Conservation (phyloP, 2,797 vertebrate species). For the Phylloscopus collybita region DNA sequence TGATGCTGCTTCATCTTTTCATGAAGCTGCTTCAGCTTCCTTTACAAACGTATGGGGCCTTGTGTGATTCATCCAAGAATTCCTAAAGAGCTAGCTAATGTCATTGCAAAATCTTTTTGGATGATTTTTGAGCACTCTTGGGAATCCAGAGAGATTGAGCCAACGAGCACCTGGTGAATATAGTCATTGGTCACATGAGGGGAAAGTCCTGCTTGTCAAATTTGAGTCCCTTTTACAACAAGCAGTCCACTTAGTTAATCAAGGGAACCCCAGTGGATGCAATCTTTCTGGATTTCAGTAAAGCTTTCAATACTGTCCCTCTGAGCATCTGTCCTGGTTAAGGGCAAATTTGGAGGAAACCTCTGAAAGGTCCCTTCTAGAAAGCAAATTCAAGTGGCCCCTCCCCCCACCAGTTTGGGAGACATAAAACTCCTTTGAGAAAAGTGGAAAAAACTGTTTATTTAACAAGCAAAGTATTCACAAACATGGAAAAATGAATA, state of each 20-base stretch:
- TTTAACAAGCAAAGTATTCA: background rate
- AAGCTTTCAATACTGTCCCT: background rate
- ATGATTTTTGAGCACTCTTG: background rate
- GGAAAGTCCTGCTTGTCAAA: background rate
- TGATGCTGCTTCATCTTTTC: background rate
- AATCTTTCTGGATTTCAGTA: background rate
- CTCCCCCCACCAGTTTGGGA: too few species aligned
- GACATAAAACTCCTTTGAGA: background rate
- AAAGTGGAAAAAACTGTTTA: background rate
- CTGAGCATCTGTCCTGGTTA: fast-evolving
- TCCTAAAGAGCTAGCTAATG: background rate
- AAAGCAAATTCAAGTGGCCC: fast-evolving
- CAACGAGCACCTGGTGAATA: background rate
- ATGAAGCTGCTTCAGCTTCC: background rate
- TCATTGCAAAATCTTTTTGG: background rate
- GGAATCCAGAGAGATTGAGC: background rate
- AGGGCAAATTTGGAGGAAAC: background rate
- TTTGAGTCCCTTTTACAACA: background rate
- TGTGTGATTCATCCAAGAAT: background rate
- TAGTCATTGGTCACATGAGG: background rate
- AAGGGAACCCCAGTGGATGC: background rate
- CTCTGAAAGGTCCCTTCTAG: background rate
- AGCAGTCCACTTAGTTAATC: background rate
- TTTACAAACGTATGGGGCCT: background rate
- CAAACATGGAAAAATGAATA: background rate